Base-by-base conservation (phyloP, 2,888 invertebrate genomes). In the Hololepta plana region DNA sequence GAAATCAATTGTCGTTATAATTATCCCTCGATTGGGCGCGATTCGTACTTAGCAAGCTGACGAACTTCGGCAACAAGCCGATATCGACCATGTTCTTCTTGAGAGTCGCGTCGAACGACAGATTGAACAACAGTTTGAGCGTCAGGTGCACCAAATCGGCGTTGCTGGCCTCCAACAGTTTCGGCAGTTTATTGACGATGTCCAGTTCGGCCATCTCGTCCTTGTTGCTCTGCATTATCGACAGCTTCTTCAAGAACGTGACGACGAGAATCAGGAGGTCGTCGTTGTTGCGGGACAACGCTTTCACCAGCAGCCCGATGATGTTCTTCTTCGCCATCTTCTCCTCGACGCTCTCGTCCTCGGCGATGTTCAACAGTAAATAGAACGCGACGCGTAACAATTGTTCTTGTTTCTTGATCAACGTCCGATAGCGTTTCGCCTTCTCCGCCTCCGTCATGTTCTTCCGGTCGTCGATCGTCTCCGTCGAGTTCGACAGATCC, bases 271-370 rank as follows among this genome's bases (percentile, higher is more conserved):
- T 77, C 21, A 93, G 63, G 14, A 95, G 64, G 53, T 95, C 91
- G 35, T 74, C 72, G 51, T 88, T 88, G 40, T 82, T 80, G 34
- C 95, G 66, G 43, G 91, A 90, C 49, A 98, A 63, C 6, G 84
- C 77, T 44, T 81, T 82, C 23, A 85, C 71, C 19, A 95, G 62
- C 57, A 91, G 69, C 19, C 76, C 76, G 3, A 90, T 80, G 36
- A 95, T 73, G 44, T 82, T 85, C 52, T 91, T 82, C 43, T 87
- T 84, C 14, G 85, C 73, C 85, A 98, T 96, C 61, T 98, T 98
- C 55, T 88, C 80, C 55, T 96, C 96, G 3, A 95, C 81, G 50
- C 80, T 80, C 5, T 84, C 70, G 60, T 93, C 95, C 54, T 93
- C 91, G 3, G 95, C 84, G 53, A 98, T 79, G 52, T 98, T 96